These are phyloP conservation scores for Phaedon cochleariae DNA, from an alignment of 2,888 invertebrate genomes.

Conservation along the genomic window DNA sequence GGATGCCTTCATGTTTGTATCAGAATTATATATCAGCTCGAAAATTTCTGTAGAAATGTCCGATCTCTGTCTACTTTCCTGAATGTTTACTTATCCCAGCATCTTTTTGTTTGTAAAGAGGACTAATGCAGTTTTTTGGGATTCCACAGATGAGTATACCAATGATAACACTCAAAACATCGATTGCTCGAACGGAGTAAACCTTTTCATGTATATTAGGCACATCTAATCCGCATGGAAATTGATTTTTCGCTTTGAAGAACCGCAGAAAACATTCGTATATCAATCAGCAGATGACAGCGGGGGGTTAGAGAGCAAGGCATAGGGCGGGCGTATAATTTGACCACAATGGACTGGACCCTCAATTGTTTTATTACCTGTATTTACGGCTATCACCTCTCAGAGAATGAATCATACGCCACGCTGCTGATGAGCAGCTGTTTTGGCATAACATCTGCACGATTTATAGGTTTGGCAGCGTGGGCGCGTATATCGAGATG, in stretches of 20 bases:
- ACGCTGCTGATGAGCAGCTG: constrained; percentile 36
- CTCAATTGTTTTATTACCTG: constrained; percentile 30
- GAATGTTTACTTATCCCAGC: too few species aligned
- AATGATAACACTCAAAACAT: too few species aligned
- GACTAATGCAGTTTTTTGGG: too few species aligned
- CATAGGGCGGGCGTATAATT: not conserved
- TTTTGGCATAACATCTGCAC: constrained; percentile 37
- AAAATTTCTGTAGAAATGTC: too few species aligned
- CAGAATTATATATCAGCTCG: too few species aligned
- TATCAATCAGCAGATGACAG: constrained; percentile 46
- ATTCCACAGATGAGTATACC: too few species aligned
- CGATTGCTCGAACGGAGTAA: too few species aligned
- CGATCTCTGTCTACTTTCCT: too few species aligned
- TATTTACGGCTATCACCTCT: constrained; percentile 25
- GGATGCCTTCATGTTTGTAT: too few species aligned
- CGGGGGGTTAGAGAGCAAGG: constrained; percentile 7
- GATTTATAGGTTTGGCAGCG: constrained; percentile 35
- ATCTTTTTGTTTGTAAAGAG: too few species aligned
- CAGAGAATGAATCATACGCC: constrained; percentile 32
- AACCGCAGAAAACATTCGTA: constrained; percentile 40
- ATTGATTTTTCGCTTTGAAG: constrained; percentile 24
- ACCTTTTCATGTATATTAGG: too few species aligned
- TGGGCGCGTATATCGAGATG: not conserved
- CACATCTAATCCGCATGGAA: constrained; percentile 13
- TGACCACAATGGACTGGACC: constrained; percentile 13